Conservation (phyloP, 2,797 vertebrate genomes). For the Smutsia gigantea region DNA sequence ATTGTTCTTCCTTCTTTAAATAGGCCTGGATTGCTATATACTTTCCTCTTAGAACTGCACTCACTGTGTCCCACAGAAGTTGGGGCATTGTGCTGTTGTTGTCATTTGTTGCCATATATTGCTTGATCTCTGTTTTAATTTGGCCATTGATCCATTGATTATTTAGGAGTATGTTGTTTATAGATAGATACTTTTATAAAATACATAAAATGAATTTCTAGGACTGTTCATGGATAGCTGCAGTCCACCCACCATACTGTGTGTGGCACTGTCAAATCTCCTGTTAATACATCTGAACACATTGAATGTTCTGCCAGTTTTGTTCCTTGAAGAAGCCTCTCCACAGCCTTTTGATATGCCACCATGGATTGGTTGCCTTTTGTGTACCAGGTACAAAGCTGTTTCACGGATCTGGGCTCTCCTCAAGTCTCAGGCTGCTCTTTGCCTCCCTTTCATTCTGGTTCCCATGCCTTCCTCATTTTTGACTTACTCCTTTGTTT, state of each 20-base stretch:
- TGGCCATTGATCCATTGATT: no score
- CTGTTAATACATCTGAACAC: neutral
- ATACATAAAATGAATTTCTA: constrained; percentile 23
- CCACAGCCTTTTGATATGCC: neutral
- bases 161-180: neutral
- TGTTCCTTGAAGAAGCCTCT: neutral
- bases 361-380: neutral
- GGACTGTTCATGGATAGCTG: neutral
- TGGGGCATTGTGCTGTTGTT: no score
- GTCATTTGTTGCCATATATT: no score
- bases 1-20: no score
- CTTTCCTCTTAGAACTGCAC: no score
- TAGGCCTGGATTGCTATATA: no score
- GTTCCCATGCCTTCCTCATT: neutral
- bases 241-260: neutral
- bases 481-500: neutral
- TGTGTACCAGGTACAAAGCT: neutral
- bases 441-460: neutral
- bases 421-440: neutral
- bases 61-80: no score
- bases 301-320: neutral
- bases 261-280: neutral
- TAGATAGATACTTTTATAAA: constrained; percentile 37
- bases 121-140: no score
- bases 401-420: neutral